Evolutionary conservation across 2,888 invertebrate species (phyloP).

Genomic region (Oxytorus armatus): DNA sequence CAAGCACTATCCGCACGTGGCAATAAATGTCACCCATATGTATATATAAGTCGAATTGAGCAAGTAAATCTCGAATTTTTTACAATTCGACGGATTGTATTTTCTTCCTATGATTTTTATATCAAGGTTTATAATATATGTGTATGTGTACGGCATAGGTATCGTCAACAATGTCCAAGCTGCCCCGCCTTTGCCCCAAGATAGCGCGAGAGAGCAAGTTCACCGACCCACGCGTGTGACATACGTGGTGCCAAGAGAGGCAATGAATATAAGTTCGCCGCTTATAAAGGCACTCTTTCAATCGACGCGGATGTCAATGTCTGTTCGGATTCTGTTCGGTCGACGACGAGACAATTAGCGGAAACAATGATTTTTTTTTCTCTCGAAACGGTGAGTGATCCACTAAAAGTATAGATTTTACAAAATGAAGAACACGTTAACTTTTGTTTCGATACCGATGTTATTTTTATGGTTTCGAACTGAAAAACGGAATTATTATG

Average conservation of each 20-base stretch:
- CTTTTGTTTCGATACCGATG: background rate
- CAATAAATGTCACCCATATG: constrained; percentile 60
- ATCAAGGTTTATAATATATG: constrained; percentile 12
- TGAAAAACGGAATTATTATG: too few species aligned
- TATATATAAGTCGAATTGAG: constrained; percentile 50
- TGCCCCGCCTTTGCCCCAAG: constrained; percentile 75
- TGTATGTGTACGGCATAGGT: constrained; percentile 9
- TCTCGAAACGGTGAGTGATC: constrained; percentile 47
- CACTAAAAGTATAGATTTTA: background rate
- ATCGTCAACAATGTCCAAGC: constrained; percentile 51
- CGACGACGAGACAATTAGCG: constrained; percentile 54
- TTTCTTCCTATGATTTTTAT: constrained; percentile 44
- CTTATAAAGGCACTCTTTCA: constrained; percentile 80
- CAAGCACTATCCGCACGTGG: constrained; percentile 29
- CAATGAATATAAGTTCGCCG: constrained; percentile 46
- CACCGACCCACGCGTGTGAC: constrained; percentile 78
- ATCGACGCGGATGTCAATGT: constrained; percentile 78
- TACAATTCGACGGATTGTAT: constrained; percentile 40
- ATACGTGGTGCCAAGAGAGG: constrained; percentile 16
- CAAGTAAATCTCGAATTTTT: constrained; percentile 43
- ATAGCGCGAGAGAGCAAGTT: constrained; percentile 71
- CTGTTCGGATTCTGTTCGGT: constrained; percentile 75
- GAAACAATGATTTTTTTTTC: background rate
- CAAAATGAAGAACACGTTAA: background rate
- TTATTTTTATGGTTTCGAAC: background rate